These are phyloP conservation scores for Phalacrocorax brasilianus DNA, from an alignment of 2,113 vertebrate genomes.

Conservation along the genomic window DNA sequence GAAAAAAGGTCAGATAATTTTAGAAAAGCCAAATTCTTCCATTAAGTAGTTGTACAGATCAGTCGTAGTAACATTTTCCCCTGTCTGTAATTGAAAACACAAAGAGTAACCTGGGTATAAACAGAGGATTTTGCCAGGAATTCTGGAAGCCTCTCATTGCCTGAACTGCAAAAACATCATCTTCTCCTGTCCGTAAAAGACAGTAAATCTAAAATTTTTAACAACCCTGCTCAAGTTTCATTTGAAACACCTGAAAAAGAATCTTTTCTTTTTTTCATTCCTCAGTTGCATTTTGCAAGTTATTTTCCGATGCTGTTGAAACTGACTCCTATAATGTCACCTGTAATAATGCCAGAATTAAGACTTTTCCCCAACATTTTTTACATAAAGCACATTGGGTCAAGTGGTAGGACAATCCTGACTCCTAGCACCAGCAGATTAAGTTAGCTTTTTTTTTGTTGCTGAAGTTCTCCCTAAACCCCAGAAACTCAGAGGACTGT, in stretches of 20 bases:
- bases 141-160: neutral
- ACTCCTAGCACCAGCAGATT: neutral
- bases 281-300: neutral
- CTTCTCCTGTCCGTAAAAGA: neutral
- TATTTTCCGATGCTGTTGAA: neutral
- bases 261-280: neutral
- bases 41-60: neutral
- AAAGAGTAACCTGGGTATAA: neutral
- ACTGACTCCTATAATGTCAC: neutral
- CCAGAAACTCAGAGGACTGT: neutral
- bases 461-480: neutral
- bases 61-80: neutral
- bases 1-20: neutral
- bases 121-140: neutral
- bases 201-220: neutral
- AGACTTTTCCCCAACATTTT: neutral
- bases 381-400: neutral
- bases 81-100: neutral
- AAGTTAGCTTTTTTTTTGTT: neutral
- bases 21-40: neutral
- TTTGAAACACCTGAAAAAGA: neutral
- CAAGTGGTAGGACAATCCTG: neutral
- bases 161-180: neutral
- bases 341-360: neutral
- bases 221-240: neutral